Percentiles rank a stretch among this genome's conserved stretches.
Conservation (phyloP, 2,113 vertebrate genomes). For the Dendrocopos noguchii region DNA sequence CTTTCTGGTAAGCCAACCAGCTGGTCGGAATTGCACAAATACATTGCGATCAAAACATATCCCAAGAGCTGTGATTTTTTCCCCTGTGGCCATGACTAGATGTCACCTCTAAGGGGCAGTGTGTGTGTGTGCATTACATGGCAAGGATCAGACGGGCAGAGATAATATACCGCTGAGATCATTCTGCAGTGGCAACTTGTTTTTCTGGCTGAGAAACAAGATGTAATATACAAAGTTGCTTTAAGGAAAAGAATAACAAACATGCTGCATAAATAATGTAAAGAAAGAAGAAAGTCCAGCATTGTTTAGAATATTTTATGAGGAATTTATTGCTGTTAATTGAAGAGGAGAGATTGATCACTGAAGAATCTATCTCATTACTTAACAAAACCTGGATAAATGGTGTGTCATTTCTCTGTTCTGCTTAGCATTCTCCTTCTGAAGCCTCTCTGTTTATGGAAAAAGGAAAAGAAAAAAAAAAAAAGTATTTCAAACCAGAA, state of each 20-base stretch:
- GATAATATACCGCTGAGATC: neutral
- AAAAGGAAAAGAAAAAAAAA: neutral
- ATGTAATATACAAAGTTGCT: constrained; percentile 60
- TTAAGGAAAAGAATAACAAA: constrained; percentile 61
- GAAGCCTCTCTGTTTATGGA: constrained; percentile 1
- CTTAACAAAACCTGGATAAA: constrained; percentile 66
- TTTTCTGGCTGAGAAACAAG: constrained; percentile 55
- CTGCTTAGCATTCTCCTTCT: constrained; percentile 44
- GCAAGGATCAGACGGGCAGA: neutral
- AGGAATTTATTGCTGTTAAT: constrained; percentile 67
- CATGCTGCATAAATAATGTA: constrained; percentile 54
- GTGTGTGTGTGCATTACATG: constrained; percentile 44
- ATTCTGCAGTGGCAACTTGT: neutral
- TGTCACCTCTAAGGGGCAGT: constrained; percentile 76
- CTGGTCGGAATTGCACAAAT: neutral
- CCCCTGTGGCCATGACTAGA: constrained; percentile 29
- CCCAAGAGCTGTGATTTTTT: neutral
- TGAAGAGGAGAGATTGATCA: constrained; percentile 64
- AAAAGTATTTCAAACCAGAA: neutral
- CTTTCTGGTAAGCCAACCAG: neutral
- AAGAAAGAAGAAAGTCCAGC: constrained; percentile 51
- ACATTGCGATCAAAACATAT: neutral
- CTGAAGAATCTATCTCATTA: constrained; percentile 52
- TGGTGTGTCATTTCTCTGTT: constrained; percentile 29
- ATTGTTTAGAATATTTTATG: constrained; percentile 67